Percentiles rank a stretch among this genome's conserved stretches.
Conservation (phyloP, 1,140 invertebrate genomes). For the Pissodes strobi region DNA sequence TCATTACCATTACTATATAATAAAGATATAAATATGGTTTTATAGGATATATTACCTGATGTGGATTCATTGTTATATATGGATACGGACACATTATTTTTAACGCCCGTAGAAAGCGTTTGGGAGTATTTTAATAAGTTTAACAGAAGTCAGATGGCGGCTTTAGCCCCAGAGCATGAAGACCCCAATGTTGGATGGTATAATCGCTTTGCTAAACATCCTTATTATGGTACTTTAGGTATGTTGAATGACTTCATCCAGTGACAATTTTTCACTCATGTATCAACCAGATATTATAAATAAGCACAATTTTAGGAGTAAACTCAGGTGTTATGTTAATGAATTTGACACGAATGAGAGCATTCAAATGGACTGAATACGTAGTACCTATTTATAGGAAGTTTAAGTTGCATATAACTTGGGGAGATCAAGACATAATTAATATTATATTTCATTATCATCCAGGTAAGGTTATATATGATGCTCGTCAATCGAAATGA, state of each 20-base stretch:
- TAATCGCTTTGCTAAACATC: conserved; percentile 92
- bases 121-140: conserved; percentile 85
- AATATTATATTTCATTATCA: conserved; percentile 94
- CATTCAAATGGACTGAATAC: conserved; percentile 83
- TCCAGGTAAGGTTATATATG: conserved; percentile 64
- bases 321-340: conserved; percentile 97
- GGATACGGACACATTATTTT: conserved; percentile 89
- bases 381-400: conserved; percentile 83
- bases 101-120: conserved; percentile 78
- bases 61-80: conserved; percentile 90
- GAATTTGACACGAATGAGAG: conserved; percentile 90
- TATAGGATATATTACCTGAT: conserved; percentile 75
- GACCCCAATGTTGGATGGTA: conserved; percentile 94
- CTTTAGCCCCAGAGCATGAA: conserved; percentile 86
- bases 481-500: no score
- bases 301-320: conserved; percentile 66
- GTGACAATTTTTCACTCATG: background rate
- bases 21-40: conserved; percentile 53
- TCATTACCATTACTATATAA: no score
- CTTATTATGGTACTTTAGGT: conserved; percentile 88
- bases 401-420: conserved; percentile 86
- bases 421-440: conserved; percentile 98
- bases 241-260: conserved; percentile 45
- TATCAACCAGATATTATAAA: background rate
- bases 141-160: conserved; percentile 86